phyloP scores from a whole-genome alignment of 2,888 invertebrate genomes.

The Aproaerema taeniolella region DNA sequence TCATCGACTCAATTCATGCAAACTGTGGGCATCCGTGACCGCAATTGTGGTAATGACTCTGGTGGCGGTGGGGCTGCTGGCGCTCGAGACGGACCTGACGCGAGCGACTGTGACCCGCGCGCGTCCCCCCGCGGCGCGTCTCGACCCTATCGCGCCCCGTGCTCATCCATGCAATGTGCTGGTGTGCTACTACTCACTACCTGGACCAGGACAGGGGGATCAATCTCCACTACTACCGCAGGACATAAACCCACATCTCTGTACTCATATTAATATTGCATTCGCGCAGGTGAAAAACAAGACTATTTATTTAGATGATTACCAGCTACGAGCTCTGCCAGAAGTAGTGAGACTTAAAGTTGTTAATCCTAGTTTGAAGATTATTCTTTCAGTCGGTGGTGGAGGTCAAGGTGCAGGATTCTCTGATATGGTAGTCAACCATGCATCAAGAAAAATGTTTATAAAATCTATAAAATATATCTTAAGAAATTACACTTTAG shows the following conservation, averaged over 20 bases:
- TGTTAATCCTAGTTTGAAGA: constrained; percentile 81
- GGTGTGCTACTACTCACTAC: constrained; percentile 81
- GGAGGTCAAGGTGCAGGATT: constrained; percentile 79
- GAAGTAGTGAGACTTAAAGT: constrained; percentile 74
- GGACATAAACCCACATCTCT: constrained; percentile 83
- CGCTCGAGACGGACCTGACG: neutral
- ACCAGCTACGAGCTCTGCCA: constrained; percentile 47
- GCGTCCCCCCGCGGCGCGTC: neutral
- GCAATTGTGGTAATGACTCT: neutral
- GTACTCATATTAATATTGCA: constrained; percentile 90
- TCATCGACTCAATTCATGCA: neutral
- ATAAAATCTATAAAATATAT: constrained; percentile 73
- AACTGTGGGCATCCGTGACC: neutral
- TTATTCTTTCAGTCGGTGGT: constrained; percentile 87
- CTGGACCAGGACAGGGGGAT: constrained; percentile 57
- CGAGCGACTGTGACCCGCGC: neutral
- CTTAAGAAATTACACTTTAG: constrained; percentile 74
- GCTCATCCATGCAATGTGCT: too few species aligned
- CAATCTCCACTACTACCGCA: constrained; percentile 63
- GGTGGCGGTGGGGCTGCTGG: neutral
- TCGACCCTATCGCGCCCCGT: too few species aligned
- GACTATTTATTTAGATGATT: constrained; percentile 71
- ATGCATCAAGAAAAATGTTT: constrained; percentile 81
- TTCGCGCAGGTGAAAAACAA: constrained; percentile 82
- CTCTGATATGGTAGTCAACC: constrained; percentile 83